phyloP scores from a whole-genome alignment of 2,113 vertebrate genomes.

The Psittacara wagleri region DNA sequence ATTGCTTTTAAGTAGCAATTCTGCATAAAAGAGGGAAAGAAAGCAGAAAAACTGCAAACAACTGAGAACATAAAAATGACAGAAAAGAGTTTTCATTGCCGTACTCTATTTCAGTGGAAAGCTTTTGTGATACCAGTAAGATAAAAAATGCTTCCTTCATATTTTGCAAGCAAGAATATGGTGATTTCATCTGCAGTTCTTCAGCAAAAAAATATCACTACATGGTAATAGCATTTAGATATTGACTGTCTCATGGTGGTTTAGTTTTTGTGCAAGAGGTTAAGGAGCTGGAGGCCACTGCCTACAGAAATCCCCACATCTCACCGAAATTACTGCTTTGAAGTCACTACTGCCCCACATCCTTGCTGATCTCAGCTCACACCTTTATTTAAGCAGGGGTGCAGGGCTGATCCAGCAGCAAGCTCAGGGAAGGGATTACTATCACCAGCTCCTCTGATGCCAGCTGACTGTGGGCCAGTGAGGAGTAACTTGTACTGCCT shows the following conservation, averaged over 20 bases:
- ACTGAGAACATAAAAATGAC: neutral
- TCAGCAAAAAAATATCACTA: neutral
- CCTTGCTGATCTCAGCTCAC: neutral
- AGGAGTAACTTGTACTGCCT: neutral
- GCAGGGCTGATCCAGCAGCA: neutral
- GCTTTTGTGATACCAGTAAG: neutral
- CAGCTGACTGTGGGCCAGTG: neutral
- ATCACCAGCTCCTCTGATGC: neutral
- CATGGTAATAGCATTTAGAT: neutral
- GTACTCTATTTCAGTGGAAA: neutral
- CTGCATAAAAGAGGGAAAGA: neutral
- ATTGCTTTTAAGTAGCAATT: neutral
- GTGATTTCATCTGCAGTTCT: neutral
- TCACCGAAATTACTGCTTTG: neutral
- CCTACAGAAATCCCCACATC: neutral
- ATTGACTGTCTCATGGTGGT: accelerated
- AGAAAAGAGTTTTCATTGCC: neutral
- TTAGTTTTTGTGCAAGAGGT: neutral
- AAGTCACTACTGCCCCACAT: neutral
- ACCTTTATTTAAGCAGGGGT: neutral
- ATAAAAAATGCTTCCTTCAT: neutral
- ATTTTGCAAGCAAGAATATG: neutral
- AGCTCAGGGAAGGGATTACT: neutral
- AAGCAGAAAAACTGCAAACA: neutral
- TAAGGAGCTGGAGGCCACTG: neutral